phyloP scores from a whole-genome alignment of 2,113 vertebrate genomes.

The Proterorhinus semilunaris region DNA sequence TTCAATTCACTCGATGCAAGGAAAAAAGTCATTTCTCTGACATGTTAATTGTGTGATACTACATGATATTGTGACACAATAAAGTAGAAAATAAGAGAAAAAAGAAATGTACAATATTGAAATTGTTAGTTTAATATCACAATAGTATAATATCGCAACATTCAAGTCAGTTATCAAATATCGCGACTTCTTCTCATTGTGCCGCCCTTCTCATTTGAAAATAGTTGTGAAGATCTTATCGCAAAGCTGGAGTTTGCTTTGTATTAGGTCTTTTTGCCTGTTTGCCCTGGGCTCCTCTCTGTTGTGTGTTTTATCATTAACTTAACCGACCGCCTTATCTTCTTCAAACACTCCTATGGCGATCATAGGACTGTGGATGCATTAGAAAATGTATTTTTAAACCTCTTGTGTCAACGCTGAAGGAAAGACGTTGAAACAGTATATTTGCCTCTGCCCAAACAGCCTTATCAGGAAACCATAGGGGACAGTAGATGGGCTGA shows the following conservation, averaged over 20 bases:
- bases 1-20: no score
- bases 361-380: constrained; percentile 33
- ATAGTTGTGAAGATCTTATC: constrained; percentile 2
- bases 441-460: constrained; percentile 55
- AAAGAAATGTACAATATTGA: no score
- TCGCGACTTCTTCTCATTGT: background rate
- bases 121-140: no score
- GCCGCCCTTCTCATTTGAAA: background rate
- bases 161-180: no score
- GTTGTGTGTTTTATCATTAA: constrained; percentile 6
- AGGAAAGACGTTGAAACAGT: constrained; percentile 42
- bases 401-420: constrained; percentile 25
- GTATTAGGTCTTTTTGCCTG: background rate
- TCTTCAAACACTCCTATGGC: constrained; percentile 37
- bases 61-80: no score
- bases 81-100: no score
- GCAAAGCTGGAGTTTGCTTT: constrained; percentile 1
- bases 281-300: constrained; percentile 9
- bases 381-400: constrained; percentile 42
- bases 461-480: constrained; percentile 67
- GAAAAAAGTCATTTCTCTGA: no score
- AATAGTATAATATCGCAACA: no score
- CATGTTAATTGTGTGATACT: no score
- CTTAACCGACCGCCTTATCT: constrained; percentile 45
- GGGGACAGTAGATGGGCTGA: constrained; percentile 68